Percentiles rank a stretch among this genome's conserved stretches.
Evolutionary conservation across 2,797 vertebrate genomes (phyloP).

Genomic region (Tokudaia tokunoshimensis): DNA sequence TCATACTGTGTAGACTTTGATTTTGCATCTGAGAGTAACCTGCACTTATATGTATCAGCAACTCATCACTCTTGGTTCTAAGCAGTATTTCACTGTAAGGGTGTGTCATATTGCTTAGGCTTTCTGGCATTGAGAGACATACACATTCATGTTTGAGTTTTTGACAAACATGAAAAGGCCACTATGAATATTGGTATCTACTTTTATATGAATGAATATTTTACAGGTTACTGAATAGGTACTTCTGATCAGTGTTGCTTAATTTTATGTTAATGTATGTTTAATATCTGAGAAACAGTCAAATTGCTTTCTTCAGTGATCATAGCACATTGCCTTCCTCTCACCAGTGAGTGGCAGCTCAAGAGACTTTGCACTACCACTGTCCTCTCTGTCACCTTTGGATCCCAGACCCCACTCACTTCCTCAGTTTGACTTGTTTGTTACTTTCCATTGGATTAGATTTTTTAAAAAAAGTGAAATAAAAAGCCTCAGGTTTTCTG

Average conservation of each 20-base stretch:
- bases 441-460: neutral
- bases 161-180: conserved; percentile 35
- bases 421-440: neutral
- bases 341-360: neutral
- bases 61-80: neutral
- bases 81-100: neutral
- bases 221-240: conserved; percentile 48
- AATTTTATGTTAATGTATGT: neutral
- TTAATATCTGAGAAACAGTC: conserved; percentile 43
- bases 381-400: neutral
- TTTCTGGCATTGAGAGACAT: neutral
- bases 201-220: neutral
- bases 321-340: neutral
- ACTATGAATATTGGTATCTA: conserved; percentile 35
- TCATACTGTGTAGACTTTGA: neutral
- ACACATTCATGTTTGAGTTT: conserved; percentile 30
- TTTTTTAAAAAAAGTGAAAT: neutral
- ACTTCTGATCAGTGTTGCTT: neutral
- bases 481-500: neutral
- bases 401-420: neutral
- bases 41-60: neutral
- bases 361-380: neutral
- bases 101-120: neutral
- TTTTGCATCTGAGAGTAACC: neutral
- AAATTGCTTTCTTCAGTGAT: neutral